Evolutionary conservation across 2,797 vertebrate species (phyloP).

Genomic region (Amblyraja radiata): DNA sequence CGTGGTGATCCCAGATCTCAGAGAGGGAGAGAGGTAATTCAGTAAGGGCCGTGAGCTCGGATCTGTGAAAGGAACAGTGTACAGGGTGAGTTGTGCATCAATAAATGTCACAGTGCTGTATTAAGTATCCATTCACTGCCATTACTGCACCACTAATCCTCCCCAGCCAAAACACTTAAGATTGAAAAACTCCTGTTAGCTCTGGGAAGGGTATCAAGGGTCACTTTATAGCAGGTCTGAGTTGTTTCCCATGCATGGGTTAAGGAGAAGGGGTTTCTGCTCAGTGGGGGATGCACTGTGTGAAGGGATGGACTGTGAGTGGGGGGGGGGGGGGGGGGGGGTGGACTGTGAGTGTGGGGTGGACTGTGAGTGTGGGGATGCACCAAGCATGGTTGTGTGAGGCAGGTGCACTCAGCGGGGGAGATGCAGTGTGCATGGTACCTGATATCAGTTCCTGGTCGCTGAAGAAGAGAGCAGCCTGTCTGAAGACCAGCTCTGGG

Average conservation of each 20-base stretch:
- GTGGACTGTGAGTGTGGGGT: too few relatives aligned
- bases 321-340: too few relatives aligned
- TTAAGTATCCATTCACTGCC: too few relatives aligned
- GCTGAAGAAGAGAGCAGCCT: conserved; percentile 60
- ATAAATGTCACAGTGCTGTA: too few relatives aligned
- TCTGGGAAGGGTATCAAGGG: neutral
- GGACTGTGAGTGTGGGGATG: too few relatives aligned
- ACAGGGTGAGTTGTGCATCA: too few relatives aligned
- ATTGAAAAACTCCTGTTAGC: neutral
- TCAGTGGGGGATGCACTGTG: neutral
- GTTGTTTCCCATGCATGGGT: neutral
- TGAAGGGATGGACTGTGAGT: too few relatives aligned
- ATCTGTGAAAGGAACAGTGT: conserved; percentile 46
- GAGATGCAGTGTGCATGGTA: conserved; percentile 40
- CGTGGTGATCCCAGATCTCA: conserved; percentile 37
- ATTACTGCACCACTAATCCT: too few relatives aligned
- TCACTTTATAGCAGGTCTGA: neutral
- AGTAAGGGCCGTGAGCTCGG: conserved; percentile 44
- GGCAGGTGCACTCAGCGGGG: too few relatives aligned
- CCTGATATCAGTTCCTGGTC: conserved; percentile 54
- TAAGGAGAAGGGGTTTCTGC: neutral
- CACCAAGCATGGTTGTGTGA: too few relatives aligned
- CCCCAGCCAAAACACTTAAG: neutral
- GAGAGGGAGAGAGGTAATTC: conserved; percentile 50
- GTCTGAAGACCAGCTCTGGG: conserved; percentile 59